A percentile compares a stretch with the other conserved stretches of the same genome.
These are phyloP conservation scores for Pachycephala philippinensis DNA, from an alignment of 2,113 vertebrate genomes.

Conservation along the genomic window DNA sequence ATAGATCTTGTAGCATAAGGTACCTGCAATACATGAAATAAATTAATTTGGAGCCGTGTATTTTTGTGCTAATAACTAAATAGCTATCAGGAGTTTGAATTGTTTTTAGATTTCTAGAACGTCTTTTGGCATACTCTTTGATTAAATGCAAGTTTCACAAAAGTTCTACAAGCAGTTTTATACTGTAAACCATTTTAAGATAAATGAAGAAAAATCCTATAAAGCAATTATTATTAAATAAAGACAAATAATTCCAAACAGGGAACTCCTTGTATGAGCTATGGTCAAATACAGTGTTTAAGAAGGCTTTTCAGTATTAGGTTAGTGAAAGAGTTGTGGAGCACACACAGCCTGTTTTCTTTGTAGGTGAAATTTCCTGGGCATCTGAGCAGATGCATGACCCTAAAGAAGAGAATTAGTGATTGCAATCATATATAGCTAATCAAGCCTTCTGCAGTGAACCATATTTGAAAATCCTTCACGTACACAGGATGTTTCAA, in stretches of 20 bases:
- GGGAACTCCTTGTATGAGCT: conserved; percentile 13
- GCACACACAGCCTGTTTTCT: conserved; percentile 32
- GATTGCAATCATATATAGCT: conserved; percentile 72
- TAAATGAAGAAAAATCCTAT: not conserved
- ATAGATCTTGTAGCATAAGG: not conserved
- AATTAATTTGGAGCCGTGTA: not conserved
- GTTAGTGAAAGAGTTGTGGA: conserved; percentile 25
- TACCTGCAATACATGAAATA: not conserved
- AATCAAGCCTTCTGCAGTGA: conserved; percentile 66
- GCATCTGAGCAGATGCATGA: conserved; percentile 59
- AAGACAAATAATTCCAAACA: conserved; percentile 6
- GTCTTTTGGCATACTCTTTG: not conserved
- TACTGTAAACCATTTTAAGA: not conserved
- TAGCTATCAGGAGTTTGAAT: not conserved
- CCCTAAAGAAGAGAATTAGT: conserved; percentile 70
- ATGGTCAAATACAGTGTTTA: not conserved
- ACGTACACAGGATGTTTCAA: conserved; percentile 19
- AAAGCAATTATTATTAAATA: conserved; percentile 26
- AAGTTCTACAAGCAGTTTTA: not conserved
- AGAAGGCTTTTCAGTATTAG: conserved; percentile 22
- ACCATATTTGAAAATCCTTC: conserved; percentile 62
- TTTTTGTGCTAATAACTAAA: not conserved
- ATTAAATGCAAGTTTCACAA: not conserved
- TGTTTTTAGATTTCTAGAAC: not conserved
- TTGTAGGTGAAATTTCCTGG: conserved; percentile 65